Percentiles rank a stretch among this genome's conserved stretches.
Evolutionary conservation across 2,888 invertebrate genomes (phyloP).

Genomic region (Drosophila greeni): DNA sequence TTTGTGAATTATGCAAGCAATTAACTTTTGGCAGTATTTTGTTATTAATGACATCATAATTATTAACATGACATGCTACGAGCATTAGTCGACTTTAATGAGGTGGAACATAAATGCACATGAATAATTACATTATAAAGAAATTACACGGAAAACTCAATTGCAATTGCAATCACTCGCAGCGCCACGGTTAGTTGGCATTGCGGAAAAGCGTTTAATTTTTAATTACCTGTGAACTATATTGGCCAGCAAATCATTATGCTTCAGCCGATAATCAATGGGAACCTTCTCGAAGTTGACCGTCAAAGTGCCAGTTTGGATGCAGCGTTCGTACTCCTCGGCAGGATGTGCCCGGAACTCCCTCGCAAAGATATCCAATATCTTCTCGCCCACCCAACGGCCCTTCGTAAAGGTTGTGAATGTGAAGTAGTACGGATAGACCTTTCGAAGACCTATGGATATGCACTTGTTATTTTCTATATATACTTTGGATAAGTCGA

Average conservation of each 20-base stretch:
- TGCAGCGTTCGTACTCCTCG: constrained; percentile 93
- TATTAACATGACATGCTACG: constrained; percentile 14
- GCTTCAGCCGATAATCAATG: constrained; percentile 92
- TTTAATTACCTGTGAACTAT: constrained; percentile 90
- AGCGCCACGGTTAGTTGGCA: not conserved
- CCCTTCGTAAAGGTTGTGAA: constrained; percentile 98
- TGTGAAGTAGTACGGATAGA: constrained; percentile 97
- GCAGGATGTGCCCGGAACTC: constrained; percentile 97
- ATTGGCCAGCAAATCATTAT: constrained; percentile 95
- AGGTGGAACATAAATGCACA: constrained; percentile 6
- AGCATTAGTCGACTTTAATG: constrained; percentile 13
- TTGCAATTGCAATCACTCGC: constrained; percentile 17
- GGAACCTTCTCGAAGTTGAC: constrained; percentile 95
- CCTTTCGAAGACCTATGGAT: constrained; percentile 88
- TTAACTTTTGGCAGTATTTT: not conserved
- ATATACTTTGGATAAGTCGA: not conserved
- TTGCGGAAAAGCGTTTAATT: constrained; percentile 1
- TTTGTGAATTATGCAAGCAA: not conserved
- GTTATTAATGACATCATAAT: constrained; percentile 11
- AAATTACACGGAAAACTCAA: constrained; percentile 27
- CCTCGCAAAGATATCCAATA: constrained; percentile 92
- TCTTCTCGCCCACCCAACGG: constrained; percentile 95
- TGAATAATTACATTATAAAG: constrained; percentile 7
- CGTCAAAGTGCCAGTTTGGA: constrained; percentile 92
- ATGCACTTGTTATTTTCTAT: constrained; percentile 48